phyloP scores from a whole-genome alignment of 2,888 invertebrate genomes.

The Pachycephus smyrnensis region DNA sequence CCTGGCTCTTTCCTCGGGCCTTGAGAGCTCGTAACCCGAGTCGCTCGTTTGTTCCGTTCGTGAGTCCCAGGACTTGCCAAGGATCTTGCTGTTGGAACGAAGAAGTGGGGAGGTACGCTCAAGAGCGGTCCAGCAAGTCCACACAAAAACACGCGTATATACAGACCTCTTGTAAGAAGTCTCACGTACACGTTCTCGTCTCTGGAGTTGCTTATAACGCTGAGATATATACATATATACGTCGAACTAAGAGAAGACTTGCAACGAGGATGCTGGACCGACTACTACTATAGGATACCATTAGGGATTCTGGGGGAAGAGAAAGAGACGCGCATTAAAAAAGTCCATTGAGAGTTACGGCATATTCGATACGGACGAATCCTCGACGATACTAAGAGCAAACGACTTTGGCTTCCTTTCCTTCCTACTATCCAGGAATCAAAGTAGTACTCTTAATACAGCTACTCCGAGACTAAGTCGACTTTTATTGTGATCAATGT shows the following conservation, averaged over 20 bases:
- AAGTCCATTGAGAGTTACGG: not conserved
- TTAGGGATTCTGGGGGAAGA: not conserved
- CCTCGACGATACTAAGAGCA: not conserved
- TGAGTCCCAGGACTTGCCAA: not conserved
- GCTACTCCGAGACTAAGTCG: not conserved
- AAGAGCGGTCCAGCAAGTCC: constrained; percentile 24
- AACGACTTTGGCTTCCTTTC: not conserved
- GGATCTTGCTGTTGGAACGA: not conserved
- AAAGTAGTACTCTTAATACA: not conserved
- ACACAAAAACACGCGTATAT: constrained; percentile 9
- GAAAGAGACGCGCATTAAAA: not conserved
- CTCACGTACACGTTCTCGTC: not conserved
- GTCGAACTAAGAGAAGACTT: not conserved
- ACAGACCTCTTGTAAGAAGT: not conserved
- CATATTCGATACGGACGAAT: not conserved
- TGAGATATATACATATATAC: not conserved
- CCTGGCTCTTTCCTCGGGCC: not conserved
- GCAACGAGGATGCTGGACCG: not conserved
- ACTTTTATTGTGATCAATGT: not conserved
- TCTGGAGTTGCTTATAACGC: not conserved
- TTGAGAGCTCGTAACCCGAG: not conserved
- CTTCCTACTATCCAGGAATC: not conserved
- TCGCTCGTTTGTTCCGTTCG: not conserved
- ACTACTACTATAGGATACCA: not conserved
- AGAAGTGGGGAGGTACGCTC: constrained; percentile 3